Base-by-base conservation (phyloP, 2,888 invertebrate species). In the Lochmaea capreae region DNA sequence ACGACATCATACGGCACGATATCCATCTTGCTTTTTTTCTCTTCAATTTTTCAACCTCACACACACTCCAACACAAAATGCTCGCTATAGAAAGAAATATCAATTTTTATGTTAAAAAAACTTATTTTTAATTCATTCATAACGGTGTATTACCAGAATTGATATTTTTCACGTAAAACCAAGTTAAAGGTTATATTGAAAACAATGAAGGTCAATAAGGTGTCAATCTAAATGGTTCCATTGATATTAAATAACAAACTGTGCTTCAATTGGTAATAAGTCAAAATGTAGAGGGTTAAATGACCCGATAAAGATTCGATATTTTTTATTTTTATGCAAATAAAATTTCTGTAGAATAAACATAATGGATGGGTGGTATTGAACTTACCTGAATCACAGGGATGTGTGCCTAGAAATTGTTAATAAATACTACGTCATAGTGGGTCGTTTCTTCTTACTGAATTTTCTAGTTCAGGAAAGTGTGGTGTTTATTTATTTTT, bases 1-100 rank as follows among this genome's bases (percentile, higher is more conserved):
- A 87, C 87, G 33, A 87, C 83, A 73, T 87, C 87, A 49, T 84
- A 83, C 11, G 82, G 78, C 14, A 82, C 75, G 9, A 82, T 66
- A 75, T 72, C 65, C 65, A 73, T 73, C 43, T 65, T 58, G 26
- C 8, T 39, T 39, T 39, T 39, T 39, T 10, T 9, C 16, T 18
- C 3, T n/a, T 14, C 26, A 14, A 71, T 61, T 39, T 63, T 42
- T 6, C 39, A 39, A 42, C 54, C n/a, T 10, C 39, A n/a, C 11
- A 16, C 49, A 22, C 42, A 26, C 12, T n/a, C 3, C 18, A 11
- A 63, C 33, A 63, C 54, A 54, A 66, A 39, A 39, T 54, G 57
- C 16, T 16, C 8, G 11, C 54, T 6, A 54, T 66, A 14, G 10
- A 12, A 9, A 42, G 18, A 18, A n/a, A 42, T 22, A 18, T 46